A percentile compares a stretch with the other conserved stretches of the same genome.
These are phyloP conservation scores for Numenius arquata DNA, from an alignment of 2,113 vertebrate species.

Conservation along the genomic window DNA sequence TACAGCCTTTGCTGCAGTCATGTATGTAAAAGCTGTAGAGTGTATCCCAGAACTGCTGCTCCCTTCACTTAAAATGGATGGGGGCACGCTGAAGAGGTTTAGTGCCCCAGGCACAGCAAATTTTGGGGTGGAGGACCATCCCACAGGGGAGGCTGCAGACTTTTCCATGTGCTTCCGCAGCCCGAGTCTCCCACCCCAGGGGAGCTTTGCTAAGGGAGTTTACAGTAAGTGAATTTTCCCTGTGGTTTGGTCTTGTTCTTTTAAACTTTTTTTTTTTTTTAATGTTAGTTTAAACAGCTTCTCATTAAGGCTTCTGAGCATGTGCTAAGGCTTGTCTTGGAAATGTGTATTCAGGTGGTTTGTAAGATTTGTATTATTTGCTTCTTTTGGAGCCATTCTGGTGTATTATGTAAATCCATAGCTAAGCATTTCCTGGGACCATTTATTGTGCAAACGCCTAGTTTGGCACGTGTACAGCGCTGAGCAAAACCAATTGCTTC, in stretches of 20 bases:
- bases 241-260: background rate
- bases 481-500: conserved; percentile 31
- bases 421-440: conserved; percentile 46
- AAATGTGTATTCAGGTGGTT: conserved; percentile 46
- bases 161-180: background rate
- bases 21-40: background rate
- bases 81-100: background rate
- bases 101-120: background rate
- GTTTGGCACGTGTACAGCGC: background rate
- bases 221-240: background rate
- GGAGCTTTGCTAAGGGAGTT: background rate
- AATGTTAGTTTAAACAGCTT: conserved; percentile 4
- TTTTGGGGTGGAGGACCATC: background rate
- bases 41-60: background rate
- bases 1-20: background rate
- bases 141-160: background rate
- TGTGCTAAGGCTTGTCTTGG: conserved; percentile 5
- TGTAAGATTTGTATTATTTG: conserved; percentile 65
- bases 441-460: conserved; percentile 6
- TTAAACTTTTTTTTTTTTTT: background rate
- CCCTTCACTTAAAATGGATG: background rate
- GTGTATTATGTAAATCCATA: conserved; percentile 55
- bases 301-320: background rate
- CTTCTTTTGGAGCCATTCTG: conserved; percentile 56
- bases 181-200: background rate